Evolutionary conservation across 2,113 vertebrate genomes (phyloP), one percentile per base, ranked within the genome.

Genomic region (Rallus limicola): DNA sequence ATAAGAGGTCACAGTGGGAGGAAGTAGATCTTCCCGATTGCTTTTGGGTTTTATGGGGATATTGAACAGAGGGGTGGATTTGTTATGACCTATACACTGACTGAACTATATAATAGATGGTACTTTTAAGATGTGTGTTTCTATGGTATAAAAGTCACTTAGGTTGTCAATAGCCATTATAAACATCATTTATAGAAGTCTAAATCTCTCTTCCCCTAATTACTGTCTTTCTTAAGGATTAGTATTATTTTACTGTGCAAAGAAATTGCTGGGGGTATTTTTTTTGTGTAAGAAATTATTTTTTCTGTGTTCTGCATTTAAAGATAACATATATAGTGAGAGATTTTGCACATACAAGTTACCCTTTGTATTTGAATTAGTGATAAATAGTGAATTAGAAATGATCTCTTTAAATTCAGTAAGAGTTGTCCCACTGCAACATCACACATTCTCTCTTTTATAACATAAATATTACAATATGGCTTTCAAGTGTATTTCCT

Each of bases 11-110:
- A 8, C 16, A 77, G 78, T 59, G 34, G 34, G 70, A 79, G 42
- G 53, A 85, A 82, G 71, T 21, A 93, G 63, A 68, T 69, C 48
- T 60, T 88, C 50, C 40, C 0, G 0, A 59, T 80, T 80, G 19
- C 36, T 92, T 92, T 90, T 17, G n/a, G 25, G 52, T 72, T 95
- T 96, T 94, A 62, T 74, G 58, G 50, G 34, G 28, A 68, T 82
- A 42, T 77, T 94, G 80, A 82, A 16, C 31, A 83, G 55, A 70
- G 16, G 19, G 19, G 31, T 86, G 67, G 19, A 58, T 46, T 83
- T 70, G 55, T 83, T 69, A 25, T 36, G 63, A 55, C 59, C n/a
- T 29, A 2, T 29, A 20, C 38, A 60, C 10, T 62, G 53, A 17
- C 44, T 90, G 59, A 79, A 90, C 44, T 86, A 31, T 60, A 40